Conservation (phyloP, 2,888 invertebrate species). For the Anorthoa munda region DNA sequence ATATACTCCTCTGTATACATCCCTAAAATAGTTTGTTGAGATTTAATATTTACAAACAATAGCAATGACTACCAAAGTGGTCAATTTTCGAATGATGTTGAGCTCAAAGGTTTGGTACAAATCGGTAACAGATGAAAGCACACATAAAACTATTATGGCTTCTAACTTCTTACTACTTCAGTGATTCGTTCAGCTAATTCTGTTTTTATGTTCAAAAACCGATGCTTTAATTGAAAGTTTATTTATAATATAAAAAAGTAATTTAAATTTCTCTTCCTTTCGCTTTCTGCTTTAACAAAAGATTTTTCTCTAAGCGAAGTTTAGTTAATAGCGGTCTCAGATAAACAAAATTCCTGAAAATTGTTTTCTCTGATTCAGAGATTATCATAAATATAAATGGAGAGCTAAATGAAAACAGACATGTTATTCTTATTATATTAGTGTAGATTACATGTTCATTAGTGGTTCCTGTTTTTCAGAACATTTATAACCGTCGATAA, state of each 20-base stretch:
- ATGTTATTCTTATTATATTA: conserved; percentile 8
- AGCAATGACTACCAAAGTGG: neutral
- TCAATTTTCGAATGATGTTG: neutral
- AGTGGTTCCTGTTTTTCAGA: conserved; percentile 31
- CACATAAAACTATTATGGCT: neutral
- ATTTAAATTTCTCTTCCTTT: neutral
- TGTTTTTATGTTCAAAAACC: neutral
- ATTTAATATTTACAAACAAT: conserved; percentile 26
- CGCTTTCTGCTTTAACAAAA: neutral
- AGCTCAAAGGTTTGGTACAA: neutral
- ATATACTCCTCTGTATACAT: conserved; percentile 8
- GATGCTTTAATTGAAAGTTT: neutral
- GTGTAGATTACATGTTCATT: conserved; percentile 19
- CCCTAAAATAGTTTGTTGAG: conserved; percentile 29
- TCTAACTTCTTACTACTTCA: no score
- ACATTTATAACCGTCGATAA: conserved; percentile 20
- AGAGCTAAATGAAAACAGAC: conserved; percentile 1
- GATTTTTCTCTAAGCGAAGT: neutral
- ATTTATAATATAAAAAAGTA: neutral
- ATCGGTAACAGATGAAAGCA: neutral
- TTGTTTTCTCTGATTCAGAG: conserved; percentile 11
- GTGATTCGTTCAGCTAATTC: neutral
- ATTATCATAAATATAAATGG: conserved; percentile 12
- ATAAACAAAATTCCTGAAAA: conserved; percentile 32
- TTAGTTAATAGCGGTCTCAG: conserved; percentile 18